Base-by-base conservation (phyloP, 2,797 vertebrate genomes). In the Telmatherina bonti region DNA sequence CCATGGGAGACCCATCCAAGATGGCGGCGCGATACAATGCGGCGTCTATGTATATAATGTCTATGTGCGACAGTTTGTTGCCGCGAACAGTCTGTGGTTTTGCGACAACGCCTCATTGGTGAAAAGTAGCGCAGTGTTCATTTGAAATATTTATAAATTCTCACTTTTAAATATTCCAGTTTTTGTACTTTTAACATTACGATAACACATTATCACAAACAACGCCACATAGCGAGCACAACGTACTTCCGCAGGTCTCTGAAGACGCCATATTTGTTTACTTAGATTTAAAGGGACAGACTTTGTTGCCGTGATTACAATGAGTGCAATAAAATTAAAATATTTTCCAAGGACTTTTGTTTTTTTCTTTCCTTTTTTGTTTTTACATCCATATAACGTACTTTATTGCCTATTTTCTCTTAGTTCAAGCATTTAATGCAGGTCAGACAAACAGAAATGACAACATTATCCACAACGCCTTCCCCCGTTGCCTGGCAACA, bases 181-280 rank as follows among this genome's bases (percentile, higher is more conserved):
- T 4, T 22, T n/a, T 49, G n/a, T 24, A 22, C 10, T 22, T n/a
- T 10, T 12, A 11, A 49, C 12, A n/a, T 9, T 9, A 16, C 9
- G 8, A 49, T 22, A 12, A 49, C 12, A 49, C 7, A 49, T 4
- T 43, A 49, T 49, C 41, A 43, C 7, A 43, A 1, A 24, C 3
- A 22, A 49, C 22, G n/a, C 18, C 7, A n/a, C n/a, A 16, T 22
- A 22, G 9, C 10, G 8, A n/a, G 20, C n/a, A 26, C 2, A 53
- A 1, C 1, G 0, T 30, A 4, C n/a, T 24, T 45, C 5, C 15
- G 5, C 27, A 16, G 7, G 7, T 12, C 5, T 36, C 2, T 29
- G 38, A 41, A 26, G 53, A 7, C 1, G 62, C 47, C 78, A 67
- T 67, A n/a, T 76, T 76, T 82, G 56, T 74, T 85, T 79, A 77